These are phyloP conservation scores for Ophion ellenae DNA, from an alignment of 2,888 invertebrate species.

Conservation along the genomic window DNA sequence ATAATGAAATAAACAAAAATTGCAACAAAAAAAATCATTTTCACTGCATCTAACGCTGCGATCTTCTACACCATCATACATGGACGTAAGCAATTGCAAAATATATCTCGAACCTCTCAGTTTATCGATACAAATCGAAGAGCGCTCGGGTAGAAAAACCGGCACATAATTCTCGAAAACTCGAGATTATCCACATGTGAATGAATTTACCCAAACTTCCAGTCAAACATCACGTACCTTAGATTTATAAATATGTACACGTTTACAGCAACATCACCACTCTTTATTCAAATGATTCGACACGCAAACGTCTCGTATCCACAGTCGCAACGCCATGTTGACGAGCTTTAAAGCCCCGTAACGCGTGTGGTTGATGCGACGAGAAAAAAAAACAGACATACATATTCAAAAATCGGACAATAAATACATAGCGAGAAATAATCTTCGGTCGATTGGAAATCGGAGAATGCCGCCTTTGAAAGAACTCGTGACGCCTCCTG, in stretches of 20 bases:
- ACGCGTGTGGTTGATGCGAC: background rate
- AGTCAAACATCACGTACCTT: conserved; percentile 10
- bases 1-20: too few species aligned
- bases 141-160: background rate
- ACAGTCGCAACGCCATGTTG: conserved; percentile 16
- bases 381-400: background rate
- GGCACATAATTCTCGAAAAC: background rate
- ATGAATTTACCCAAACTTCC: background rate
- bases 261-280: background rate
- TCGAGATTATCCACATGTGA: background rate
- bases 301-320: background rate
- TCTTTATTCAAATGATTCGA: background rate
- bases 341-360: background rate
- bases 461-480: conserved; percentile 28
- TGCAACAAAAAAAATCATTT: too few species aligned
- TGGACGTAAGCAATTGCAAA: background rate
- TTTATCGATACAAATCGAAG: background rate
- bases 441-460: background rate
- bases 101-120: background rate
- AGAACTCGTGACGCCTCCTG: background rate
- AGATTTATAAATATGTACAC: background rate
- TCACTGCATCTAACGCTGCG: background rate
- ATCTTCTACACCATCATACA: too few species aligned
- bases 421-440: background rate
- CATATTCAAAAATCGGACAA: background rate